Conservation (phyloP, 2,113 vertebrate genomes). For the Plotosus lineatus region DNA sequence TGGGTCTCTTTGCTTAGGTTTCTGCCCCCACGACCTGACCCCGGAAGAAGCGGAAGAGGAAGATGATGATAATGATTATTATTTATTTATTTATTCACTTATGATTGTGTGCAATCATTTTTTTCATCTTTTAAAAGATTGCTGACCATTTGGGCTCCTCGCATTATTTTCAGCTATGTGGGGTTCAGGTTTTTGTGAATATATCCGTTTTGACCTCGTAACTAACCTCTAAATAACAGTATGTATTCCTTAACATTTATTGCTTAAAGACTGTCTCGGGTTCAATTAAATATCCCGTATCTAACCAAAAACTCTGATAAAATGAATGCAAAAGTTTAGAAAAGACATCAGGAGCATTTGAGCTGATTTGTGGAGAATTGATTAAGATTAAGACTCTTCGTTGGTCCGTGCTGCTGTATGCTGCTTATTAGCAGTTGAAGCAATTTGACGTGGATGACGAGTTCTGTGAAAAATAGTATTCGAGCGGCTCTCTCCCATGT, state of each 20-base stretch:
- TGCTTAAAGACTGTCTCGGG: constrained; percentile 14
- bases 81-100: no score
- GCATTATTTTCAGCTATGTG: constrained; percentile 9
- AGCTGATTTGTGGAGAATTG: constrained; percentile 35
- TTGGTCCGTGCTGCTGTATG: constrained; percentile 15
- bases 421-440: constrained; percentile 40
- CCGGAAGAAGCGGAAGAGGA: no score
- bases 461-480: constrained; percentile 18
- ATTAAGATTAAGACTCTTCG: constrained; percentile 38
- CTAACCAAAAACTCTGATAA: not conserved
- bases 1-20: no score
- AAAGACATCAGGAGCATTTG: constrained; percentile 7
- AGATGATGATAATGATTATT: no score
- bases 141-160: constrained; percentile 38
- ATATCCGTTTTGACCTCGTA: constrained; percentile 10
- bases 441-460: not conserved
- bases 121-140: constrained; percentile 17
- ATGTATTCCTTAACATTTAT: constrained; percentile 11
- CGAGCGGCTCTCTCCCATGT: constrained; percentile 10
- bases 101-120: not conserved
- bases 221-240: constrained; percentile 32
- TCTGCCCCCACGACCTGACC: no score
- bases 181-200: constrained; percentile 14
- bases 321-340: not conserved
- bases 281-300: constrained; percentile 8